Conservation (phyloP, 2,797 vertebrate genomes). For the Sparus aurata region DNA sequence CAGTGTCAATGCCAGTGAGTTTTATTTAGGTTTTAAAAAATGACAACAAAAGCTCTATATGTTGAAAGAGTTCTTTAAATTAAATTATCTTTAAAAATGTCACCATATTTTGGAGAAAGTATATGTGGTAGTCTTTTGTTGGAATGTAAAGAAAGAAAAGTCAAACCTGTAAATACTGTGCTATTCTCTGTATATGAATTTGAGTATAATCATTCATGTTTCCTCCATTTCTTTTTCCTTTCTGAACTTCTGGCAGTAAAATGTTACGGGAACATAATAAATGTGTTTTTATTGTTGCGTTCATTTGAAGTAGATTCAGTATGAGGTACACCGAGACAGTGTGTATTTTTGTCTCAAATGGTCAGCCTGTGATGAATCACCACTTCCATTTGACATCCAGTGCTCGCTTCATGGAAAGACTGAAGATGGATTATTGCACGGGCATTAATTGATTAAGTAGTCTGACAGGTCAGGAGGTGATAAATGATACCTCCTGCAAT, state of each 20-base stretch:
- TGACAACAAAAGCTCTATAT: neutral
- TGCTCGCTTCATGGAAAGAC: slow-evolving; percentile 65
- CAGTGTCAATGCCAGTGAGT: neutral
- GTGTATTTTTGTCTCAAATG: slow-evolving; percentile 29
- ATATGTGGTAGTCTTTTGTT: neutral
- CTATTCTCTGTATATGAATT: neutral
- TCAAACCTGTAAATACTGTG: neutral
- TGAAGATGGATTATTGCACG: slow-evolving; percentile 79
- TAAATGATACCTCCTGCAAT: slow-evolving; percentile 79
- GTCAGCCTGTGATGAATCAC: slow-evolving; percentile 77
- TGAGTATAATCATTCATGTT: neutral
- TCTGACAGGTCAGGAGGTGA: slow-evolving; percentile 81
- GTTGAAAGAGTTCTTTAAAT: neutral
- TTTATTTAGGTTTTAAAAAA: neutral
- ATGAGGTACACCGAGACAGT: slow-evolving; percentile 19
- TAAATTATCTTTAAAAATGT: neutral
- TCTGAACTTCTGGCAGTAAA: neutral
- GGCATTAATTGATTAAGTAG: slow-evolving; percentile 82
- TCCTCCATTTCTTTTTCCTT: neutral
- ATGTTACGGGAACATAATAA: neutral
- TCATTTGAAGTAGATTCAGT: slow-evolving; percentile 4
- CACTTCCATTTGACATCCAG: slow-evolving; percentile 62
- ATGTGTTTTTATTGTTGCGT: slow-evolving; percentile 11
- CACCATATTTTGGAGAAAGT: neutral
- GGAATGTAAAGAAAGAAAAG: neutral